phyloP scores from a whole-genome alignment of 2,113 vertebrate genomes.

The Thalassarche chlororhynchos region DNA sequence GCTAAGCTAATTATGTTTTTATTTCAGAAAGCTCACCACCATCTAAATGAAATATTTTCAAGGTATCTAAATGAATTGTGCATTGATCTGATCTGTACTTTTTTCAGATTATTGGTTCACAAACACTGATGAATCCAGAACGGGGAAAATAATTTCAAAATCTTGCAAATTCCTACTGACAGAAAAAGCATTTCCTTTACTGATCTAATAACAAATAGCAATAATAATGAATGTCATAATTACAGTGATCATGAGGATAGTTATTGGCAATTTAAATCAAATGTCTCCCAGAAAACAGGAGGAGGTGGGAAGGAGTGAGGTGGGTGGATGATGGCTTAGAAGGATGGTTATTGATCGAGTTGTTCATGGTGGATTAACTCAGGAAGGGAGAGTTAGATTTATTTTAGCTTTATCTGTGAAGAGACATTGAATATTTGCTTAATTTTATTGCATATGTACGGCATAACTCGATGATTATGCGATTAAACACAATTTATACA shows the following conservation, averaged over 20 bases:
- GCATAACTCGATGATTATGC: not conserved
- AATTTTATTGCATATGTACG: not conserved
- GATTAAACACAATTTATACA: not conserved
- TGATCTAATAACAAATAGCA: constrained; percentile 22
- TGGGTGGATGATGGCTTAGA: constrained; percentile 30
- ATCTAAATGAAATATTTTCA: not conserved
- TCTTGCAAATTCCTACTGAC: not conserved
- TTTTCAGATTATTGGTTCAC: not conserved
- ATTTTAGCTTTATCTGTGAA: constrained; percentile 18
- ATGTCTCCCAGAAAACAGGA: constrained; percentile 22
- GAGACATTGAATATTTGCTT: constrained; percentile 33
- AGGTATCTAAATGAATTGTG: not conserved
- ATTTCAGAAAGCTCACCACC: not conserved
- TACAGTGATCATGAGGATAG: not conserved
- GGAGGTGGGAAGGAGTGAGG: constrained; percentile 16
- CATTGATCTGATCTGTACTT: not conserved
- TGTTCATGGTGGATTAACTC: constrained; percentile 32
- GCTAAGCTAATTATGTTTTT: not conserved
- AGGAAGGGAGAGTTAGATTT: constrained; percentile 21
- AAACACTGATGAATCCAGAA: not conserved
- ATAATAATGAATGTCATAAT: constrained; percentile 20
- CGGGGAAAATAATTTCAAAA: not conserved
- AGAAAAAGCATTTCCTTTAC: not conserved
- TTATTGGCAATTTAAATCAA: constrained; percentile 53
- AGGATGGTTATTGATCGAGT: constrained; percentile 18